Evolutionary conservation across 2,113 vertebrate genomes (phyloP).

Genomic region (Perccottus glenii): DNA sequence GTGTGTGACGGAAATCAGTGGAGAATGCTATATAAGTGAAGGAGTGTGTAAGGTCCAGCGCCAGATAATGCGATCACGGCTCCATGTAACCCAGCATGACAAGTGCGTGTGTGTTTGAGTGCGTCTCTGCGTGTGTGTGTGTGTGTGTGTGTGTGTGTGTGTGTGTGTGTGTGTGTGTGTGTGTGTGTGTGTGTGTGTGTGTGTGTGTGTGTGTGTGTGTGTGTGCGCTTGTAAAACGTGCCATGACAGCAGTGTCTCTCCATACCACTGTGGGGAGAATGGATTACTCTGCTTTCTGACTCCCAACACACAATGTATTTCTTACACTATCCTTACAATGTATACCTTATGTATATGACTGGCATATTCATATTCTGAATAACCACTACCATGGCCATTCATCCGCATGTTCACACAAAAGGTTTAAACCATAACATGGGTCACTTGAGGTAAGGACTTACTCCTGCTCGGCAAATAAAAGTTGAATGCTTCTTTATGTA

Average conservation of each 20-base stretch:
- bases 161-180: conserved; percentile 67
- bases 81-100: conserved; percentile 98
- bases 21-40: conserved; percentile 95
- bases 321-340: conserved; percentile 14
- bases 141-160: no score
- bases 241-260: conserved; percentile 80
- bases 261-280: conserved; percentile 91
- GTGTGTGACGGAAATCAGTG: conserved; percentile 90
- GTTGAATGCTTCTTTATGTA: no score
- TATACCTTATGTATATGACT: conserved; percentile 41
- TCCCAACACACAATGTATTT: conserved; percentile 71
- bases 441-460: not conserved
- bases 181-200: conserved; percentile 61
- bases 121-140: conserved; percentile 53
- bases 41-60: conserved; percentile 96
- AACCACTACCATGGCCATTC: conserved; percentile 1
- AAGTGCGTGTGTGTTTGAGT: conserved; percentile 68
- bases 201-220: conserved; percentile 56
- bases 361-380: conserved; percentile 14
- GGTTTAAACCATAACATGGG: not conserved
- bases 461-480: no score
- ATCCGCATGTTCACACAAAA: conserved; percentile 9
- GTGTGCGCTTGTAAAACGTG: conserved; percentile 64
- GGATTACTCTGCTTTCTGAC: conserved; percentile 90
- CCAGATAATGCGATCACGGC: conserved; percentile 98